Base-by-base conservation (phyloP, 2,888 invertebrate species). In the Capitulum mitella region DNA sequence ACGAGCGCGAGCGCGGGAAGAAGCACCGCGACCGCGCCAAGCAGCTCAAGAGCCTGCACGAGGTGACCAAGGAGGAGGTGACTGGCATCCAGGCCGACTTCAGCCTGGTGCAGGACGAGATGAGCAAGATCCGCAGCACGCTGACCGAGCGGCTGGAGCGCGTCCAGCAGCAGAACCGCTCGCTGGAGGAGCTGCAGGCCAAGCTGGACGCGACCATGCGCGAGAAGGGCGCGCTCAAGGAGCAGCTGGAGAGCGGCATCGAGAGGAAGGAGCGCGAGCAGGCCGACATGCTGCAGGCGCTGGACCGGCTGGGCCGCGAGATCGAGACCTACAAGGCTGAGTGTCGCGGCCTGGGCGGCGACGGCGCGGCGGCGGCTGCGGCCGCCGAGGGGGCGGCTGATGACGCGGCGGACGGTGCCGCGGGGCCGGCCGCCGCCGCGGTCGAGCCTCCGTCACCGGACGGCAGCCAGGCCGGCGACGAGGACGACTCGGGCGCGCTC, bases 181-280 rank as follows among this genome's bases (percentile, higher is more conserved):
- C 64, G 16, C 64, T 64, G 32, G 32, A 64, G 64, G 16, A 34
- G 32, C 64, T 64, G 34, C 64, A 64, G 64, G 14, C 32, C 64
- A 64, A 64, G 64, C 64, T 64, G 64, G 64, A 64, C 19, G 16
- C 2, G 32, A 34, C 26, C 16, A 34, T 34, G 64, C 34, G 19
- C 26, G 32, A 64, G 19, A 64, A 64, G 64, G 5, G 8, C 10
- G 10, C 29, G 34, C 16, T 70, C 34, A 34, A 37, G 37, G 34
- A 34, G 34, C 70, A 70, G 70, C 70, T 70, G 70, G 70, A 70
- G 70, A 37, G 19, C 29, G 70, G 70, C 22, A n/a, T 70, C 29
- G 37, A 70, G 70, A 16, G 19, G 22, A 70, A 70, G 37, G 70
- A 70, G 70, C n/a, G 19, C 22, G 70, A 70, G 70, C 70, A 70